Base-by-base conservation (phyloP, 2,888 invertebrate species). In the Calliphora vomitoria region DNA sequence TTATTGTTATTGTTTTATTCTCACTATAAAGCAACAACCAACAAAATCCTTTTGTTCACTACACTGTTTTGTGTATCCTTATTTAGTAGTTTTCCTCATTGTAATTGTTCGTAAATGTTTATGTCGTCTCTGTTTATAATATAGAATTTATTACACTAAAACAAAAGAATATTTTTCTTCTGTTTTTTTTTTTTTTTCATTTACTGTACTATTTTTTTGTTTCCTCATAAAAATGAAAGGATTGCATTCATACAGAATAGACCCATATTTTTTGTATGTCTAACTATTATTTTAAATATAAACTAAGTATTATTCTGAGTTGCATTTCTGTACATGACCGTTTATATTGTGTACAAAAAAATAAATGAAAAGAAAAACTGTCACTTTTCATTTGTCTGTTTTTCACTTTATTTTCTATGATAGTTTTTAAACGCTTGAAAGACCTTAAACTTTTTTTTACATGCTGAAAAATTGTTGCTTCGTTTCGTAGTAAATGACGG, bases 51-150 rank as follows among this genome's bases (percentile, higher is more conserved):
- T 76, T 83, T 83, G 82, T 76, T 76, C 8, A 13, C 13, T 18
- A 15, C 4, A 20, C 58, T 60, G 25, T 74, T 74, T 55, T 60
- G 31, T 72, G n/a, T 78, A 78, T 78, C 62, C 76, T 78, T 72
- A 72, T 66, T 84, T 20, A 58, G 25, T 58, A 25, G 3, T 72
- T 44, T 84, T 68, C 58, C 58, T 84, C 74, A 68, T 83, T 79
- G 58, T 68, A 84, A 74, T 84, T 84, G 79, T 84, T 74, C 41
- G 10, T 74, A 72, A 79, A 74, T 74, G 79, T 84, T 84, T 84
- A 66, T 84, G 79, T 84, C 84, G 84, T 79, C 84, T 74, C 74
- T 74, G 4, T 50, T 71, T 76, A n/a, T 35, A 60, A 76, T 64
- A 83, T 20, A 72, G 44, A 78, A 78, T 64, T 71, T 71, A 83